Evolutionary conservation across 2,888 invertebrate genomes (phyloP), one percentile per base, ranked within the genome.

Genomic region (Linnaemya tessellans): DNA sequence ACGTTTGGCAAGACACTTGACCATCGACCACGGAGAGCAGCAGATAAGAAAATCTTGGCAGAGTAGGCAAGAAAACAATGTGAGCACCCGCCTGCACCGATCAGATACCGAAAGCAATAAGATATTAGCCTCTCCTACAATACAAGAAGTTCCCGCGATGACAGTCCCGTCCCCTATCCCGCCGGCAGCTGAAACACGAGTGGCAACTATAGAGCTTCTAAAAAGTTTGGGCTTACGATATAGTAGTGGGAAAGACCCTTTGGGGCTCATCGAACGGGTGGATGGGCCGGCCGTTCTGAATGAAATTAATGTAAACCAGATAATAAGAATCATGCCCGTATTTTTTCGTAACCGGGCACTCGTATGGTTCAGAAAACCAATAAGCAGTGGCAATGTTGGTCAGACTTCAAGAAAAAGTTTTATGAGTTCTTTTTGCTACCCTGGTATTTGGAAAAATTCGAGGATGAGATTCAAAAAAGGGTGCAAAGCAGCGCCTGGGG

Each of bases 371-470:
- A 8, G n/a, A 15, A 58, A 15, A 60, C 35, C 18, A 60, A 60
- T n/a, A n/a, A 35, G 35, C 35, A 38, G 10, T 35, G 35, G 60
- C 1, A 60, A 10, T 15, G 38, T 5, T 60, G 60, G 60, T 4
- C 35, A 2, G 8, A 1, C n/a, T 73, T 73, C 35, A 73, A 58
- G 11, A 1, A 5, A 13, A 65, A 80, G 25, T 81, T 58, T 13
- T 46, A 58, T 3, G 18, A 25, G 8, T 81, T 75, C 25, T 71
- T 70, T 22, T 25, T 82, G 2, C 70, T 77, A 1, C 25, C 70
- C 1, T 38, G 82, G 1, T 77, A 70, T 30, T 82, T 81, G 13
- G n/a, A 54, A 81, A n/a, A 67, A 68, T 25, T 75, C 30, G 75
- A 75, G 0, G 77, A 77, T 38, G 77, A 82, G 54, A 65, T 82